Base-by-base conservation (phyloP, 2,113 vertebrate genomes). In the Ploceus nigricollis region DNA sequence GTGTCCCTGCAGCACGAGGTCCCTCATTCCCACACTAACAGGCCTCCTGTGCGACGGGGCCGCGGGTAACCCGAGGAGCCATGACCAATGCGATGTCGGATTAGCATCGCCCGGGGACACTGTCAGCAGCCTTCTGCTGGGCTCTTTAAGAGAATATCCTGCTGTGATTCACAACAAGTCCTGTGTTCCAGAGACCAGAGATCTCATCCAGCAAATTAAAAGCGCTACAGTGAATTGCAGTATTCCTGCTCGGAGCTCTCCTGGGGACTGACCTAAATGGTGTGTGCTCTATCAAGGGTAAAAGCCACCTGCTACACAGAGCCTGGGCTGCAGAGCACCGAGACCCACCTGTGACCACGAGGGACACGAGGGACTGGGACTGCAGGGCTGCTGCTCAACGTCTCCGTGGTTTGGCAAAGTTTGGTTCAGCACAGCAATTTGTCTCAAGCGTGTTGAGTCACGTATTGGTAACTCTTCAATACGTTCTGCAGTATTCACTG, bases 11-110 rank as follows among this genome's bases (percentile, higher is more conserved):
- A 90, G 96, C 96, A 97, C 80, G 90, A 96, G 96, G 89, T 82
- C 90, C 90, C 69, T 83, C 90, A 96, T 97, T 97, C 97, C 96
- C 96, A 97, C 94, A 96, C 93, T 89, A 56, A 39, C 51, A 15
- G 85, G 85, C 89, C 88, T 76, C 51, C 86, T 44, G 63, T 68
- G 57, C 68, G 23, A 10, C 82, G 82, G 95, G 54, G 73, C 86
- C 11, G 16, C 7, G 1, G 35, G 96, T 93, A 97, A 97, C 88
- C 54, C 13, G 88, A 97, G 95, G 40, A 97, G 78, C 91, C 92
- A 28, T 96, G 96, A 95, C 96, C 95, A 93, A 97, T 93, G 13
- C 1, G 71, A 81, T 88, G 91, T 80, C 66, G 95, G 96, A 97
- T 97, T 96, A 95, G 93, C 88, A 19, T 96, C 6, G 50, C 95